Percentiles rank a stretch among this genome's conserved stretches.
phyloP scores from a whole-genome alignment of 37 sponge, comb jelly and placozoan species.

The Crambe crambe region DNA sequence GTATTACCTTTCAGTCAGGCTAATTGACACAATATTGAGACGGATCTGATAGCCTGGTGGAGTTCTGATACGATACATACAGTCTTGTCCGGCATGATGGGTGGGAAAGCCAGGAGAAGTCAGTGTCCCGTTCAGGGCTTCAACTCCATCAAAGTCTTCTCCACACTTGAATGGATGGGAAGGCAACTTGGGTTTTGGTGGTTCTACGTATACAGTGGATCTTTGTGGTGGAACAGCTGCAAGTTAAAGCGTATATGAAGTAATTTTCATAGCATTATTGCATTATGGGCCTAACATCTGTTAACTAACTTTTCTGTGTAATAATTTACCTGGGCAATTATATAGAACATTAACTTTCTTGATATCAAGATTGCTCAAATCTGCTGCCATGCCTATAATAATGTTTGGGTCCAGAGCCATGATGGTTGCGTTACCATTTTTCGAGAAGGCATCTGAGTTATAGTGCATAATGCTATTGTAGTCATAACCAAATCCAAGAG shows the following conservation, averaged over 20 bases:
- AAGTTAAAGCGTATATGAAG: not conserved
- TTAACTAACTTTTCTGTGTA: too few relatives aligned
- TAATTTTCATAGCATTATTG: not conserved
- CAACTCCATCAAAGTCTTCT: not conserved
- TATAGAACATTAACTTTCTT: conserved; percentile 60
- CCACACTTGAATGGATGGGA: conserved; percentile 6
- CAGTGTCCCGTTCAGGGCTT: not conserved
- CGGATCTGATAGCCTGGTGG: conserved; percentile 33
- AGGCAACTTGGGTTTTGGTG: not conserved
- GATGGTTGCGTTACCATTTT: conserved; percentile 33
- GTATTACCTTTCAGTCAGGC: not conserved
- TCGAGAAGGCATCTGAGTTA: conserved; percentile 5
- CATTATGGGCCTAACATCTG: not conserved
- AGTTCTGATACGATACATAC: conserved; percentile 32
- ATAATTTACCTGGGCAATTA: conserved; percentile 46
- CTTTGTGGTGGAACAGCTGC: conserved; percentile 7
- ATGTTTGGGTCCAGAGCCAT: conserved; percentile 39
- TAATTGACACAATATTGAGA: not conserved
- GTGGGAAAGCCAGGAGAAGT: conserved; percentile 27
- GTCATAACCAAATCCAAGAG: conserved; percentile 73
- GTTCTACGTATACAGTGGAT: not conserved
- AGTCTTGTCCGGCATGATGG: conserved; percentile 14
- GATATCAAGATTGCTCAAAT: conserved; percentile 59
- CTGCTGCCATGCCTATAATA: conserved; percentile 47
- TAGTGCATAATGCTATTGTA: conserved; percentile 92